Conservation (phyloP, 2,888 invertebrate species). For the Beris morrisii region DNA sequence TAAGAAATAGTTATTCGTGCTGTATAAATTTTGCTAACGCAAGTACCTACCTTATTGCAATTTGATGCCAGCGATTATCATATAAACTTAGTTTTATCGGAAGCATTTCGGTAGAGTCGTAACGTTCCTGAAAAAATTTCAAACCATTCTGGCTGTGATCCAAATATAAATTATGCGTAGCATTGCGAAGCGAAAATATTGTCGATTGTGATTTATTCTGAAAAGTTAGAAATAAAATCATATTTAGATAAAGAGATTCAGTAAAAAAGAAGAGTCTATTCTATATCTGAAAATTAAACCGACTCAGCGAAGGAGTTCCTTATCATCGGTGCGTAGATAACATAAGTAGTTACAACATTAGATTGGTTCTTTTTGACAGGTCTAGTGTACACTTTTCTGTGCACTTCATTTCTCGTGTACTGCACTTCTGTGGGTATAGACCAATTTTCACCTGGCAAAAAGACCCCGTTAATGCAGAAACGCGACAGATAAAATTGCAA, state of each 20-base stretch:
- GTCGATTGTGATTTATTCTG: slow-evolving; percentile 45
- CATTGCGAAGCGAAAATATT: slow-evolving; percentile 53
- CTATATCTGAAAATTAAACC: too few species aligned
- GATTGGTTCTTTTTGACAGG: too few species aligned
- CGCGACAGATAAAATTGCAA: too few species aligned
- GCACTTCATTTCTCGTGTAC: too few species aligned
- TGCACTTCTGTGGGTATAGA: too few species aligned
- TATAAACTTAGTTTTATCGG: slow-evolving; percentile 56
- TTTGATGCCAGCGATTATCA: slow-evolving; percentile 57
- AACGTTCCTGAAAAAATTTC: slow-evolving; percentile 53
- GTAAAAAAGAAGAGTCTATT: slow-evolving; percentile 4
- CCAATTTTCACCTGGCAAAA: too few species aligned
- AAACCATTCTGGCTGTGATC: slow-evolving; percentile 52
- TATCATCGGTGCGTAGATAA: too few species aligned
- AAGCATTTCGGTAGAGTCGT: slow-evolving; percentile 56
- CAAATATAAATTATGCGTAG: slow-evolving; percentile 54
- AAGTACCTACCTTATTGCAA: slow-evolving; percentile 52
- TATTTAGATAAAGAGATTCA: neutral
- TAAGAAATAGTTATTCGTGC: neutral
- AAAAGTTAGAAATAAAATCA: neutral
- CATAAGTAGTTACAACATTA: too few species aligned
- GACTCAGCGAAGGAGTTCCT: too few species aligned
- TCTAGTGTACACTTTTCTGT: too few species aligned
- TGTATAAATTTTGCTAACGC: slow-evolving; percentile 5
- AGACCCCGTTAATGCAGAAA: too few species aligned